Conservation (phyloP, 1,140 invertebrate species). For the Drosophila setifemur region DNA sequence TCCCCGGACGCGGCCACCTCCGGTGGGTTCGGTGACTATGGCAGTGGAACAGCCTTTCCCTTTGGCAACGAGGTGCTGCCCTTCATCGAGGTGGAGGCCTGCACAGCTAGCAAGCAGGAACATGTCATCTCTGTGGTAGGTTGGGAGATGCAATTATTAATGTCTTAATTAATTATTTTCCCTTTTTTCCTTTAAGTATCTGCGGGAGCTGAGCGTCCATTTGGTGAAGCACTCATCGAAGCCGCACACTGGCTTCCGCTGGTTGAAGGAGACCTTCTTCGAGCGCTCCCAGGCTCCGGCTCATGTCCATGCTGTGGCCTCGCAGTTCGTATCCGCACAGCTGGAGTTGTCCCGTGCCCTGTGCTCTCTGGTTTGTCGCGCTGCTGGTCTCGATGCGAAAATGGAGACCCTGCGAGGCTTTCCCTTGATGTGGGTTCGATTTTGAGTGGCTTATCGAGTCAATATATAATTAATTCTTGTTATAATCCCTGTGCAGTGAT, state of each 20-base stretch:
- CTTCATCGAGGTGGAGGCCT: slow-evolving; percentile 92
- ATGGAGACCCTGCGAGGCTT: slow-evolving; percentile 89
- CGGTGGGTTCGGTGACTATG: slow-evolving; percentile 83
- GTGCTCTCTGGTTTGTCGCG: slow-evolving; percentile 88
- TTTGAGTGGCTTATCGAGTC: neutral
- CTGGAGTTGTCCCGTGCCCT: slow-evolving; percentile 89
- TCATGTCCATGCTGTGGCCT: slow-evolving; percentile 91
- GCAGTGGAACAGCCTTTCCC: slow-evolving; percentile 76
- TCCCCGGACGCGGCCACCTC: slow-evolving; percentile 85
- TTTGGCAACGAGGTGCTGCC: slow-evolving; percentile 85
- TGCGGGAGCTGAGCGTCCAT: slow-evolving; percentile 91
- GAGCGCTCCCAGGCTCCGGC: slow-evolving; percentile 85
- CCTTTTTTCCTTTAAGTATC: slow-evolving; percentile 84
- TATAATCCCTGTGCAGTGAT: slow-evolving; percentile 86
- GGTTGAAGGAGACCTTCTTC: slow-evolving; percentile 82
- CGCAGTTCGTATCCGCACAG: slow-evolving; percentile 90
- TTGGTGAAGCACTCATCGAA: slow-evolving; percentile 87
- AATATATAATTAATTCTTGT: neutral
- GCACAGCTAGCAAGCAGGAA: slow-evolving; percentile 93
- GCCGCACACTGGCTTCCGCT: slow-evolving; percentile 81
- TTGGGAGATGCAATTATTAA: slow-evolving; percentile 17
- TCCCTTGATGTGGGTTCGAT: slow-evolving; percentile 86
- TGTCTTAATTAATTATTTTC: neutral
- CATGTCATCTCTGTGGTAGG: slow-evolving; percentile 91
- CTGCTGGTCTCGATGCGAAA: slow-evolving; percentile 86